These are phyloP conservation scores for Seladonia tumulorum DNA, from an alignment of 2,888 invertebrate species.

Conservation along the genomic window DNA sequence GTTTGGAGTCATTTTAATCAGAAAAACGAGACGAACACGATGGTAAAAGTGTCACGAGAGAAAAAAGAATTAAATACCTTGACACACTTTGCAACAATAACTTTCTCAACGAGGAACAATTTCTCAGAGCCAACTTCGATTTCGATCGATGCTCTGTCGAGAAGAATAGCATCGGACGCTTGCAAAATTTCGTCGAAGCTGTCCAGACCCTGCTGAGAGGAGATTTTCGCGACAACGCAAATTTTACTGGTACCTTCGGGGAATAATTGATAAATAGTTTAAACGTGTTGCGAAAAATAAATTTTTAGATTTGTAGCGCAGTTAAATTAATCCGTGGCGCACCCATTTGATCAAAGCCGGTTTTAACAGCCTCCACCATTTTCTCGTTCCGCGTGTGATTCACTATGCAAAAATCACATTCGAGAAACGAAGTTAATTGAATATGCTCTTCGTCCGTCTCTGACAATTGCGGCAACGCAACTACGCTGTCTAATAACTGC, in stretches of 20 bases:
- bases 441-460: constrained; percentile 85
- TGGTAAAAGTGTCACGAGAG: no score
- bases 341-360: constrained; percentile 70
- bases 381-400: constrained; percentile 70
- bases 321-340: background rate
- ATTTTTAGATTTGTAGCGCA: background rate
- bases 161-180: constrained; percentile 88
- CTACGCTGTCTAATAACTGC: constrained; percentile 85
- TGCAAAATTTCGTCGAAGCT: constrained; percentile 86
- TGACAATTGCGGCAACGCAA: constrained; percentile 83
- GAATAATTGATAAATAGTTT: background rate
- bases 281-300: background rate
- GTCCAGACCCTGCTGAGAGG: constrained; percentile 75
- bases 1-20: no score
- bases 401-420: constrained; percentile 78
- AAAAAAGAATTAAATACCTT: constrained; percentile 63
- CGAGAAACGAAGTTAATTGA: constrained; percentile 74
- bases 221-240: constrained; percentile 71
- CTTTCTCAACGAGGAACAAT: constrained; percentile 86
- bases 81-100: constrained; percentile 84
- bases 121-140: constrained; percentile 85
- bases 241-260: constrained; percentile 56
- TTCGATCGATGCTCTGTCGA: constrained; percentile 87
- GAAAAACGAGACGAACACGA: no score
- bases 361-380: constrained; percentile 65